phyloP scores from a whole-genome alignment of 2,797 vertebrate species.

The Avahi laniger region DNA sequence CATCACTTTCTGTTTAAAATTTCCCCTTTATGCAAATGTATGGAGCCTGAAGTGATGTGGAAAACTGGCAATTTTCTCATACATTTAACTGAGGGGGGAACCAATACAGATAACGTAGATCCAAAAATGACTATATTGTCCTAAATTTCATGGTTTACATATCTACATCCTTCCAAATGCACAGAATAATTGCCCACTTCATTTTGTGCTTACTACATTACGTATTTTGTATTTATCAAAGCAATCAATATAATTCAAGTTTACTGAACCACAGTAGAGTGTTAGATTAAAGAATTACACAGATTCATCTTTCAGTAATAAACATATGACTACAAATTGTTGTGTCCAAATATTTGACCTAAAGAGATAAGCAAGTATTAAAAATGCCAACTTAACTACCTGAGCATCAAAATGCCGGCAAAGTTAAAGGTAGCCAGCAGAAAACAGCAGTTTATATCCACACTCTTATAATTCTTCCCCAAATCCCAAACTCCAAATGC shows the following conservation, averaged over 20 bases:
- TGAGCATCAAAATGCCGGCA: neutral
- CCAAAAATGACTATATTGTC: conserved; percentile 26
- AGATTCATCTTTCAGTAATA: conserved; percentile 19
- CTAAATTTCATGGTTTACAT: conserved; percentile 38
- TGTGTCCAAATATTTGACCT: neutral
- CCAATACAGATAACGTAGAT: neutral
- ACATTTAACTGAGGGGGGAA: conserved; percentile 30
- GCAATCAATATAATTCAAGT: neutral
- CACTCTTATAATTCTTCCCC: neutral
- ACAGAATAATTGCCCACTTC: neutral
- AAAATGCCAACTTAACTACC: neutral
- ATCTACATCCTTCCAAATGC: neutral
- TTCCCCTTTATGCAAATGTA: neutral
- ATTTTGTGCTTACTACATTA: neutral
- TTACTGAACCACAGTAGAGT: neutral
- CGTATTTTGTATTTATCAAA: conserved; percentile 34
- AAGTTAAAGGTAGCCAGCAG: neutral
- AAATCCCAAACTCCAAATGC: neutral
- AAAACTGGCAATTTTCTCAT: conserved; percentile 51
- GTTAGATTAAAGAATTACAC: conserved; percentile 16
- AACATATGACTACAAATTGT: neutral
- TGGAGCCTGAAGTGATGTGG: conserved; percentile 26
- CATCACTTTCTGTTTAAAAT: conserved; percentile 3
- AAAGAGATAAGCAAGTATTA: neutral
- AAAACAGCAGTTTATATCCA: neutral